These are phyloP conservation scores for Aleadryas rufinucha DNA, from an alignment of 2,113 vertebrate genomes.

Conservation along the genomic window DNA sequence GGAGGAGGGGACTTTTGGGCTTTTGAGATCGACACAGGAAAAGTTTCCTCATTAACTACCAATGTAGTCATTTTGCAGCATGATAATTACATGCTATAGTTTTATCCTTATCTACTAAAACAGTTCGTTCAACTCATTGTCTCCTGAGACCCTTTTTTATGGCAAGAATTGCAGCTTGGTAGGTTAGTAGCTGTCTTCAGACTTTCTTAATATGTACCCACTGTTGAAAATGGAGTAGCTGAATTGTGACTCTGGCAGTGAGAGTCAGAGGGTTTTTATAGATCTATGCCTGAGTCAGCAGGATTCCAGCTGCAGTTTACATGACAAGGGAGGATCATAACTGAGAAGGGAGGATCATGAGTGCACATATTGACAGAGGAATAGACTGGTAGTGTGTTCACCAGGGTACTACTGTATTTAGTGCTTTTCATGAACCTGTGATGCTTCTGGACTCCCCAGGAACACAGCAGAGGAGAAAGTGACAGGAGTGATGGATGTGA, in stretches of 20 bases:
- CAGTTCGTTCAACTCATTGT: not conserved
- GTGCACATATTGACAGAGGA: not conserved
- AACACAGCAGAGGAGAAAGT: not conserved
- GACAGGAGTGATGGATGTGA: not conserved
- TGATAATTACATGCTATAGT: not conserved
- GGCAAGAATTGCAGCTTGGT: not conserved
- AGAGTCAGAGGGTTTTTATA: not conserved
- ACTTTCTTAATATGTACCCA: not conserved
- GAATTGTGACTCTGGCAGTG: not conserved
- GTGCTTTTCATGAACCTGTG: not conserved
- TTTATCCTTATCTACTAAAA: not conserved
- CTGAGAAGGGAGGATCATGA: not conserved
- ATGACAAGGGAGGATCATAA: not conserved
- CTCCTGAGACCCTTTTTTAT: not conserved
- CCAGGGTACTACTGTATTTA: not conserved
- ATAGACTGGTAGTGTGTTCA: not conserved
- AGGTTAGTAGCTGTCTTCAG: not conserved
- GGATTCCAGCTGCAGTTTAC: not conserved
- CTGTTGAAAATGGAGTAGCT: not conserved
- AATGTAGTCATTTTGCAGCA: not conserved
- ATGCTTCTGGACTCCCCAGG: not conserved
- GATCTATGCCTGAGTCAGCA: slow-evolving; percentile 17
- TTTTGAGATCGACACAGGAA: not conserved
- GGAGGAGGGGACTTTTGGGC: not conserved
- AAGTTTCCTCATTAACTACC: not conserved